Evolutionary conservation across 1,140 invertebrate genomes (phyloP).

Genomic region (Lasioglossum baleicum): DNA sequence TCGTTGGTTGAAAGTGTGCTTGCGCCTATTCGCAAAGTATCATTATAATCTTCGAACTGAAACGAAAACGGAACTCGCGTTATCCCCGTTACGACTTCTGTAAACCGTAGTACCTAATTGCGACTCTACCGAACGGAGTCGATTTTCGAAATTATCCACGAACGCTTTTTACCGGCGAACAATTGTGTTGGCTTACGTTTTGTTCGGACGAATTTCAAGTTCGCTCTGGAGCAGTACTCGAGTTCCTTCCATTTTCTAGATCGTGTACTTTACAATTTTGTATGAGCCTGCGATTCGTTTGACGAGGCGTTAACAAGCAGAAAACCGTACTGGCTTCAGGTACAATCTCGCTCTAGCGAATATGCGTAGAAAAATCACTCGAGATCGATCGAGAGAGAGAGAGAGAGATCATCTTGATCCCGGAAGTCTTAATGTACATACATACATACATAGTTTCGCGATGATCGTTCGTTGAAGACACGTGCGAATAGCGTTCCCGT

Average conservation of each 20-base stretch:
- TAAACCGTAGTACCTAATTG: too few relatives aligned
- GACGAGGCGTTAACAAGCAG: background rate
- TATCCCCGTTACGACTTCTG: too few relatives aligned
- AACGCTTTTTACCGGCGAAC: too few relatives aligned
- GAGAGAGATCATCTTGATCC: background rate
- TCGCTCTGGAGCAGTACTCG: background rate
- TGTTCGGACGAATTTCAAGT: background rate
- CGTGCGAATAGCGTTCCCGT: too few relatives aligned
- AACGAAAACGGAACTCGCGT: too few relatives aligned
- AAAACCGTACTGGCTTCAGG: conserved; percentile 6
- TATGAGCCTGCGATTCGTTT: background rate
- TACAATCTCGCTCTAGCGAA: conserved; percentile 25
- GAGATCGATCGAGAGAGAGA: background rate
- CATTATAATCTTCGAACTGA: too few relatives aligned
- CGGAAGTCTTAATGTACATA: background rate
- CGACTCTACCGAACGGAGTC: too few relatives aligned
- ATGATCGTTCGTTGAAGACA: too few relatives aligned
- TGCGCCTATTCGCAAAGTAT: too few relatives aligned
- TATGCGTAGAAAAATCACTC: background rate
- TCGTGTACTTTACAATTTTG: conserved; percentile 28
- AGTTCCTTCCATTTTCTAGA: conserved; percentile 40
- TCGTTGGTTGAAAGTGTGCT: too few relatives aligned
- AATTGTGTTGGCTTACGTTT: too few relatives aligned
- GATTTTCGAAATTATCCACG: too few relatives aligned
- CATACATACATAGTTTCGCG: conserved; percentile 13